These are phyloP conservation scores for Idris sp. DNA, from an alignment of 1,140 invertebrate species.

Conservation along the genomic window DNA sequence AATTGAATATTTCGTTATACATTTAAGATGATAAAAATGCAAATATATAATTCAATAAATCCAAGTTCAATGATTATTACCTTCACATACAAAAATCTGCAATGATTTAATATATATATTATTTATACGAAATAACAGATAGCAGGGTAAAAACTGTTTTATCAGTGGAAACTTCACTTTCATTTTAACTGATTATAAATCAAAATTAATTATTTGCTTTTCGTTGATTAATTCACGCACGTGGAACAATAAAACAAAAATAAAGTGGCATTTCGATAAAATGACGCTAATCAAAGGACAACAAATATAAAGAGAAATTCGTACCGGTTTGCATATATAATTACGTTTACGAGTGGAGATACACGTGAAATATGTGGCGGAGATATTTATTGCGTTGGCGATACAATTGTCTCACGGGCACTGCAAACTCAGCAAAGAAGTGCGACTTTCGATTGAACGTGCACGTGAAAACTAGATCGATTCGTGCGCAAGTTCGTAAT, in stretches of 20 bases:
- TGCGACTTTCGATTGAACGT: conserved; percentile 54
- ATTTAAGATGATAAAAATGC: too few species aligned
- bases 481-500: conserved; percentile 44
- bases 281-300: conserved; percentile 39
- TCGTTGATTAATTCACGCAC: conserved; percentile 48
- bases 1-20: too few species aligned
- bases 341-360: conserved; percentile 28
- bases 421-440: conserved; percentile 41
- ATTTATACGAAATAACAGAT: conserved; percentile 2
- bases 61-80: too few species aligned
- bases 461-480: conserved; percentile 56
- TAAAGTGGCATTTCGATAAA: conserved; percentile 30
- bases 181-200: conserved; percentile 35
- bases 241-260: conserved; percentile 3
- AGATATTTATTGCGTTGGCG: conserved; percentile 37
- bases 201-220: conserved; percentile 52
- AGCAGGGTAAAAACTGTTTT: neutral
- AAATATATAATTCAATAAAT: too few species aligned
- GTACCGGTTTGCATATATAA: conserved; percentile 56
- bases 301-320: conserved; percentile 58
- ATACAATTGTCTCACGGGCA: conserved; percentile 60
- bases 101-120: conserved; percentile 4
- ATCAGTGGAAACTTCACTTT: conserved; percentile 40
- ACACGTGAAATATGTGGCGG: conserved; percentile 47
- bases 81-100: conserved; percentile 1